Base-by-base conservation (phyloP, 2,888 invertebrate genomes). In the Papilio gigon region DNA sequence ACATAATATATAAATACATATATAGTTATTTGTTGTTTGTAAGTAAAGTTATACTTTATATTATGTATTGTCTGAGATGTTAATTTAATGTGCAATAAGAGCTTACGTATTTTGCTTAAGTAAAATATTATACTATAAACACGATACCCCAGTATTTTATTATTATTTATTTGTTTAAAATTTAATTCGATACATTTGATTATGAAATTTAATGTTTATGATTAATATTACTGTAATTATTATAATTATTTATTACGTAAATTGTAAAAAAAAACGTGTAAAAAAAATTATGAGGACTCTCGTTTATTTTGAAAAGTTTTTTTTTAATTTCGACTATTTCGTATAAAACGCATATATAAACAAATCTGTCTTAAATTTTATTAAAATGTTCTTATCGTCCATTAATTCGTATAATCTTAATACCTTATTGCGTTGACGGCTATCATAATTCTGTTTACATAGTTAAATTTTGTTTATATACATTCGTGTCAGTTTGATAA, bases 1-100 rank as follows among this genome's bases (percentile, higher is more conserved):
- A 44, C 44, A 59, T 56, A 53, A 60, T 61, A 65, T 58, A 56
- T 20, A 64, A 9, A 50, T 27, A 56, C 22, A 25, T 40, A 40
- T 30, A n/a, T 53, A 53, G 37, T 37, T 50, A 59, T 68, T 64
- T 68, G 47, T 62, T 65, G 35, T 56, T 56, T 60, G 27, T 65
- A 70, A 67, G 53, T 67, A 67, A 67, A 22, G 62, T 70, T 61
- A 62, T 68, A 70, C 44, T 56, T 65, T 58, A 67, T 65, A n/a
- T n/a, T n/a, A 61, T 72, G 65, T 71, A 65, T 62, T 69, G 65
- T 68, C 22, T 65, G 65, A 70, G 58, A 56, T 56, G 22, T 67
- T 59, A 33, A 62, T 53, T 50, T 58, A 56, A 61, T 44, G 65
- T 65, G 63, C 66, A 67, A 67, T 70, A 63, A 63, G 63, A 62